phyloP scores from a whole-genome alignment of 2,113 vertebrate species.

The Otis tarda region DNA sequence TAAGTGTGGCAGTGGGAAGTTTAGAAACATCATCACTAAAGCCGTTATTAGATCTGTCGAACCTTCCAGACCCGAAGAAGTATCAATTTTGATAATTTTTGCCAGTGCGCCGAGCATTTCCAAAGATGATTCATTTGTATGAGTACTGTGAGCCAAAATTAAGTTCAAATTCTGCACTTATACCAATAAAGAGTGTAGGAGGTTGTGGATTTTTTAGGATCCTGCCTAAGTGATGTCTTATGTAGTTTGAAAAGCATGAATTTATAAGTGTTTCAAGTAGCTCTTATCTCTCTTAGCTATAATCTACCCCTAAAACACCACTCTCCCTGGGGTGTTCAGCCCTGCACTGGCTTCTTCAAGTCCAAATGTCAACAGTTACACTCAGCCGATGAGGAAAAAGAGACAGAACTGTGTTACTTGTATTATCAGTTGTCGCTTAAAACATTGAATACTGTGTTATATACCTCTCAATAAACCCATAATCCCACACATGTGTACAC shows the following conservation, averaged over 20 bases:
- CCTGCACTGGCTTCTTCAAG: background rate
- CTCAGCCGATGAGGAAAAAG: background rate
- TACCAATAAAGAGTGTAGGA: conserved; percentile 54
- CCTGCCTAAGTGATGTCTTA: conserved; percentile 31
- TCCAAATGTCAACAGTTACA: background rate
- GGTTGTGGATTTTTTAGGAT: conserved; percentile 48
- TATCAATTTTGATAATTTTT: background rate
- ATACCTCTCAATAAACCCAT: background rate
- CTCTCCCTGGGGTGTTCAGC: background rate
- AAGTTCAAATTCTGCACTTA: conserved; percentile 46
- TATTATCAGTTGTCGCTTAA: background rate
- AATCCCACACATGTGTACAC: background rate
- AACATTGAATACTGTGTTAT: background rate
- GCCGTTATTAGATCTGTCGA: background rate
- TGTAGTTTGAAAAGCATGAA: conserved; percentile 15
- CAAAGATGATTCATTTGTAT: conserved; percentile 60
- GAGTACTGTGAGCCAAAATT: conserved; percentile 49
- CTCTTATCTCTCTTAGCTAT: background rate
- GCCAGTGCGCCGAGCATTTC: background rate
- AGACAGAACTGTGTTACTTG: background rate
- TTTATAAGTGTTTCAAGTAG: background rate
- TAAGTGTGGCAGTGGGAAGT: background rate
- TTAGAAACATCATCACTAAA: background rate
- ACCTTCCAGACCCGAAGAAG: background rate
- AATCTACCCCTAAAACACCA: background rate